Base-by-base conservation (phyloP, 1,140 invertebrate species). In the Aethina tumida region DNA sequence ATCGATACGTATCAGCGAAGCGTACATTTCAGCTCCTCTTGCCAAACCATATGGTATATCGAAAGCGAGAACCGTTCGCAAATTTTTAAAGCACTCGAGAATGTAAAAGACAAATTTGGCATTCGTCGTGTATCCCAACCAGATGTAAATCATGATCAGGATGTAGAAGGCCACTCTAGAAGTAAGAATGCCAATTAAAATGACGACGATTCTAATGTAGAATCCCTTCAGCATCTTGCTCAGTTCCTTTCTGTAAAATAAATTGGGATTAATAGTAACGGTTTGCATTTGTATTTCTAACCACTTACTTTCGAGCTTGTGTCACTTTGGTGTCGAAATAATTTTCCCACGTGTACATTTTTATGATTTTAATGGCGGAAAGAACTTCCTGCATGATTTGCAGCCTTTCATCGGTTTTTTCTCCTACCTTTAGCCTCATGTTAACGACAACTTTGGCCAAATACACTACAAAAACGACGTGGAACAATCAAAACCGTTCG, bases 331-430 rank as follows among this genome's bases (percentile, higher is more conserved):
- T 68, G 4, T 76, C 76, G 53, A 89, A 88, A 0, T 80, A 81
- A 22, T 76, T 71, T 55, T 88, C 84, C 86, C 86, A 90, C 0
- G 79, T 75, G 53, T 87, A 88, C 84, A 92, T 89, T 63, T 93
- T 94, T 14, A 84, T 88, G 1, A 79, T 75, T 42, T 80, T 77
- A 16, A 83, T 81, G 9, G 77, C 79, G 24, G 71, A 70, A 14
- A 92, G 77, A 8, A 90, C 80, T 56, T 92, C 87, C 53, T 84
- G 87, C 70, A 89, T 90, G 6, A 88, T 53, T 26, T 80, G 65
- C 1, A 93, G 79, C n/a, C 88, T 62, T 47, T 85, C 73, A 64
- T 94, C 89, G 0, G 85, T 41, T 41, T 29, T 36, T 22, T 37
- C 37, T 20, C 38, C 34, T 15, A 36, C 41, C 10, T 36, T 12